Evolutionary conservation across 2,797 vertebrate species (phyloP), one percentile per base, ranked within the genome.

Genomic region (Pterois miles): DNA sequence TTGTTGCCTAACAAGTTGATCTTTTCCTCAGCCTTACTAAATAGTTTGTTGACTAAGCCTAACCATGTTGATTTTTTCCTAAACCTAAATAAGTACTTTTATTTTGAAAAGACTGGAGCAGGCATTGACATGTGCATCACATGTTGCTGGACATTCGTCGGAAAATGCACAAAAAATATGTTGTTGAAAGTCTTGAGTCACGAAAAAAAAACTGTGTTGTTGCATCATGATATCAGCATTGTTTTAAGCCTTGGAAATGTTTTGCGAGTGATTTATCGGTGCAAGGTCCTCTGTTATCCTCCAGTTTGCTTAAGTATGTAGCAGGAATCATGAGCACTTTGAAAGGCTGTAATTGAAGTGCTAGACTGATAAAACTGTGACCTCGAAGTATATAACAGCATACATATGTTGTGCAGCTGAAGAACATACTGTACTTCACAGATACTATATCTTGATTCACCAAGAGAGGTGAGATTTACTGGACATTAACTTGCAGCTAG

Each of bases 221-320:
- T 88, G 84, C 85, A 77, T 92, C 89, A 82, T 65, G 59, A 78
- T 31, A 56, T 74, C 60, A 69, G 69, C 25, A 56, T 74, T 56
- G 72, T 71, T 81, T 76, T 67, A 40, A 14, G 58, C 56, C 16
- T 80, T 50, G 60, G 36, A 82, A 80, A 43, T 77, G 23, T 76
- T 81, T 71, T 73, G 12, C 72, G 50, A 31, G 27, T 31, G 18
- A 78, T 65, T 74, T 22, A 54, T 68, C 43, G 43, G 52, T 8
- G 1, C 50, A 70, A 77, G 23, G 70, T 76, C 48, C 5, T 67
- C 63, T 74, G 14, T 79, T 67, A 65, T 84, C 23, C 25, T 60
- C 18, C 12, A 16, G 14, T 76, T 85, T 56, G 52, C 23, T 70
- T 27, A 53, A 66, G 34, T 71, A 10, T 63, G 13, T 46, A 6